A percentile compares a stretch with the other conserved stretches of the same genome.
Conservation (phyloP, 2,888 invertebrate genomes). For the Calameuta filiformis region DNA sequence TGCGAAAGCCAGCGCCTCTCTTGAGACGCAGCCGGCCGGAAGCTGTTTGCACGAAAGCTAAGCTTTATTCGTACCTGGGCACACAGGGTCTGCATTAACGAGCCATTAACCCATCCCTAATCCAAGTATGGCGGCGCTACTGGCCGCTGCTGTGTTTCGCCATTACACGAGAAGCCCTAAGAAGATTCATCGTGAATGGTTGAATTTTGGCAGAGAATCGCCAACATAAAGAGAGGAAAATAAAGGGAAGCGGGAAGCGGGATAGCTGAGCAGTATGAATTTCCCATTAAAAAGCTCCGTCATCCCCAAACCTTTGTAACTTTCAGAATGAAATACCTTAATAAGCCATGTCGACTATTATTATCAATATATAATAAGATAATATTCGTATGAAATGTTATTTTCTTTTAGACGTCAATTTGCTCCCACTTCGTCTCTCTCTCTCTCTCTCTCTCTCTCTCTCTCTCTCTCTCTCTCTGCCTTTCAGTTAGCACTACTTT, state of each 20-base stretch:
- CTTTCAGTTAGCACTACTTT: neutral
- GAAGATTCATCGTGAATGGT: neutral
- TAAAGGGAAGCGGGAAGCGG: no score
- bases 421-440: neutral
- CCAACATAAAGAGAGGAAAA: neutral
- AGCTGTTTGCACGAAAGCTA: constrained; percentile 2
- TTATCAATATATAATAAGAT: neutral
- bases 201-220: no score
- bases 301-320: neutral
- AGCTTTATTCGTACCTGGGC: neutral
- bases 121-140: neutral
- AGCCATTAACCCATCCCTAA: constrained; percentile 5
- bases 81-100: neutral
- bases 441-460: neutral
- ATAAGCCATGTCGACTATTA: neutral
- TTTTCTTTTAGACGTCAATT: neutral
- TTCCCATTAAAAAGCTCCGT: neutral
- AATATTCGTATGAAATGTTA: neutral
- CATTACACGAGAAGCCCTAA: neutral
- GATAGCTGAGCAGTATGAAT: neutral
- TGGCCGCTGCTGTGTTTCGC: neutral
- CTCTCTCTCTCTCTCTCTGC: neutral
- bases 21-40: neutral
- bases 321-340: neutral
- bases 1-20: neutral